Evolutionary conservation across 35 echinoderm and acorn worm species (phyloP), one percentile per base, ranked within the genome.

Genomic region (Strongylocentrotus purpuratus): DNA sequence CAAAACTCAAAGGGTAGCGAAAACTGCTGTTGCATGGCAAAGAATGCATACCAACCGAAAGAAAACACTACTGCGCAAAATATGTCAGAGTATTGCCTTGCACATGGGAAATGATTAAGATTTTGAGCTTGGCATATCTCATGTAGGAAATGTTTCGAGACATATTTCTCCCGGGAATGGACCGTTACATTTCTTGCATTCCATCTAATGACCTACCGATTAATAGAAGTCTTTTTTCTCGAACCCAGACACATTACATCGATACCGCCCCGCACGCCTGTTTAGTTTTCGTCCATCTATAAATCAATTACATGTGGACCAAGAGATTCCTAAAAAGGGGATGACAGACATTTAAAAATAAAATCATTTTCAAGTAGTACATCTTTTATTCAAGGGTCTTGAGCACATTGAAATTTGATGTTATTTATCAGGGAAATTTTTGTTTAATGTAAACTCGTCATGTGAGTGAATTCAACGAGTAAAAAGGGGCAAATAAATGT

Each of bases 161-260:
- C 33, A 33, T 89, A 89, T 89, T 89, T 89, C 87, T 46, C 87
- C 15, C 12, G 33, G 87, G 87, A 89, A 18, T 18, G 87, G 45
- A 89, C 87, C 87, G 87, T 89, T 33, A 89, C 87, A 89, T 89
- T 89, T 89, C 87, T 89, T 18, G 20, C 17, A 89, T 89, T 18
- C 87, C 87, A 45, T 14, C 14, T 89, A 89, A 89, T 89, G 87
- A 78, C 65, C 65, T 18, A 78, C 22, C 65, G 65, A 78, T 78
- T 78, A 78, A 28, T 78, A 8, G 28, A 78, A 78, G 20, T 31
- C 65, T 78, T 78, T n/a, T 78, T 59, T 9, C 52, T 58, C 5
- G 6, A 18, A 78, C 15, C 25, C 65, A 78, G 65, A 78, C 65
- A 78, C 65, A n/a, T 78, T 78, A 8, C 65, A 78, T 78, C 65